A percentile compares a stretch with the other conserved stretches of the same genome.
Conservation (phyloP, 1,140 invertebrate species). For the Alviniconcha marisindica region DNA sequence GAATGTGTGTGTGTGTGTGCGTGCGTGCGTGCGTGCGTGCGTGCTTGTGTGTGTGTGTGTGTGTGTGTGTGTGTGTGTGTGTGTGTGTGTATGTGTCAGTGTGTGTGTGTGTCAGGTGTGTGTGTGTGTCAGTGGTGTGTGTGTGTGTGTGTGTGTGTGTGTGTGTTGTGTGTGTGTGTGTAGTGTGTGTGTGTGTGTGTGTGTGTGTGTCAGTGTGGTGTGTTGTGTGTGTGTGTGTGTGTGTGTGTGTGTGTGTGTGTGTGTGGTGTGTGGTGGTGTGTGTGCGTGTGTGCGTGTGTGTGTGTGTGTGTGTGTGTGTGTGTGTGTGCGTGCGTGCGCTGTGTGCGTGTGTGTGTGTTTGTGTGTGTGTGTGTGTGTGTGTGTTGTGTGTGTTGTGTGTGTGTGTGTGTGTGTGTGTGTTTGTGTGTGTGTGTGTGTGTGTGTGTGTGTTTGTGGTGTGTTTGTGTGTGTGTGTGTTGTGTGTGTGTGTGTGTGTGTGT, state of each 20-base stretch:
- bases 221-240: not conserved
- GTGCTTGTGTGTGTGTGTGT: not conserved
- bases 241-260: too few species aligned
- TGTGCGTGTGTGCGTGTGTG: not conserved
- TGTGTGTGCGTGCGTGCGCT: not conserved
- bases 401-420: not conserved
- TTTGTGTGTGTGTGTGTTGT: conserved; percentile 1
- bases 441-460: not conserved
- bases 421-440: not conserved
- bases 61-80: not conserved
- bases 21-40: not conserved
- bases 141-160: conserved; percentile 10
- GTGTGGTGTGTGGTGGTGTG: not conserved
- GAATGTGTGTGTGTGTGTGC: conserved; percentile 25
- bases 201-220: not conserved
- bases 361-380: conserved; percentile 13
- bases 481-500: not conserved
- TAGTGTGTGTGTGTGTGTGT: not conserved
- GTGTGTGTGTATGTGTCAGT: not conserved
- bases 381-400: conserved; percentile 7
- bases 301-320: conserved; percentile 9
- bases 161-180: not conserved
- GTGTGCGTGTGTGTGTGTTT: not conserved
- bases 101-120: conserved; percentile 18
- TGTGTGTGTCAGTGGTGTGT: conserved; percentile 1